Evolutionary conservation across 2,888 invertebrate species (phyloP).

Genomic region (Machimus rusticus): DNA sequence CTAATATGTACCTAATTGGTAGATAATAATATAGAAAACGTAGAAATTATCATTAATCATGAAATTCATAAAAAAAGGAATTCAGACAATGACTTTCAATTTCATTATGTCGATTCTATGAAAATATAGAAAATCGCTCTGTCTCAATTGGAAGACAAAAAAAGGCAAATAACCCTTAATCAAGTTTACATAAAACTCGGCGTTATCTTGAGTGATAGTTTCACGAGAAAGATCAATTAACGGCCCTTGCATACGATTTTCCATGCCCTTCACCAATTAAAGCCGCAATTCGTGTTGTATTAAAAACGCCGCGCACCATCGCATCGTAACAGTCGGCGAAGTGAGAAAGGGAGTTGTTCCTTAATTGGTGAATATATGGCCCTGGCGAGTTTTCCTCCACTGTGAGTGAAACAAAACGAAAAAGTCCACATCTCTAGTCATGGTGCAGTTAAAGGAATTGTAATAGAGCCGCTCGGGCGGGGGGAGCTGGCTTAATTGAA

Average conservation of each 20-base stretch:
- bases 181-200: neutral
- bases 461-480: neutral
- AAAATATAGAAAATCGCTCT: neutral
- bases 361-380: constrained; percentile 31
- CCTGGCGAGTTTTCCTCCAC: neutral
- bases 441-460: neutral
- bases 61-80: neutral
- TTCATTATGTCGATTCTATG: neutral
- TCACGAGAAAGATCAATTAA: constrained; percentile 1
- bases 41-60: neutral
- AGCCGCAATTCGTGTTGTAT: neutral
- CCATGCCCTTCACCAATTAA: constrained; percentile 22
- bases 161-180: neutral
- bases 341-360: neutral
- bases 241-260: constrained; percentile 21
- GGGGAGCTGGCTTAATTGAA: constrained; percentile 32
- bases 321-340: neutral
- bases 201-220: neutral
- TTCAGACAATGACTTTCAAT: neutral
- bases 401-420: neutral
- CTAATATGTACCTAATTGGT: too few species aligned
- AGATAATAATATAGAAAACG: too few species aligned
- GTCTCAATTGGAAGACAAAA: neutral
- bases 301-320: neutral
- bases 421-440: neutral